Percentiles rank a stretch among this genome's conserved stretches.
phyloP scores from a whole-genome alignment of 2,797 vertebrate genomes.

The Ctenosaura bakeri region DNA sequence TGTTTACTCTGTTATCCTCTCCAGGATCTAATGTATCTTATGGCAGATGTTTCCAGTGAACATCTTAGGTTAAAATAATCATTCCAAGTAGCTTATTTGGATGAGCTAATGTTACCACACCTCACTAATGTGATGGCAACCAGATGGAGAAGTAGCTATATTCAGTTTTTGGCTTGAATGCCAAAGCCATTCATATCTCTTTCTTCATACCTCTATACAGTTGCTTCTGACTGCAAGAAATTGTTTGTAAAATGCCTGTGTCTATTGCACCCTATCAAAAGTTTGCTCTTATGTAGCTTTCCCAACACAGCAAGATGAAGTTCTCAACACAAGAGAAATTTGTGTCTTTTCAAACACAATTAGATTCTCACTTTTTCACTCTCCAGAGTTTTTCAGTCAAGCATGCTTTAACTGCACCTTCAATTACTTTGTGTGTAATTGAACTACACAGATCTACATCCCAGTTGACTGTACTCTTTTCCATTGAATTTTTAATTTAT shows the following conservation, averaged over 20 bases:
- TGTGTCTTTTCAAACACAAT: background rate
- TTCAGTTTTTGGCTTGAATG: conserved; percentile 39
- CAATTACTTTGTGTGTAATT: background rate
- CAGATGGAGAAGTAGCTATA: conserved; percentile 44
- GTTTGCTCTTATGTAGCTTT: background rate
- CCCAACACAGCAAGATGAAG: background rate
- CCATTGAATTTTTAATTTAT: background rate
- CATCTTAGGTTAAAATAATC: conserved; percentile 64
- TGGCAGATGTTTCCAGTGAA: conserved; percentile 63
- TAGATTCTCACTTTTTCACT: conserved; percentile 8
- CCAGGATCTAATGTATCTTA: conserved; percentile 31
- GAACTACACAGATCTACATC: background rate
- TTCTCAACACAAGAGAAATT: background rate
- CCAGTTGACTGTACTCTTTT: background rate
- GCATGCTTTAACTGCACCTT: background rate
- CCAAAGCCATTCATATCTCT: background rate
- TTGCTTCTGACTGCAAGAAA: background rate
- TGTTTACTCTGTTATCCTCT: conserved; percentile 49
- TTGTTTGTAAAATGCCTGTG: conserved; percentile 19
- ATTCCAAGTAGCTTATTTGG: conserved; percentile 46
- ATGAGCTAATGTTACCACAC: conserved; percentile 43
- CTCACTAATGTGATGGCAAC: conserved; percentile 32
- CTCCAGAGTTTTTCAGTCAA: conserved; percentile 3
- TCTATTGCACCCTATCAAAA: conserved; percentile 16
- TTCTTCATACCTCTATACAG: conserved; percentile 34